phyloP scores from a whole-genome alignment of 2,797 vertebrate species.

The Phrynocephalus forsythii region DNA sequence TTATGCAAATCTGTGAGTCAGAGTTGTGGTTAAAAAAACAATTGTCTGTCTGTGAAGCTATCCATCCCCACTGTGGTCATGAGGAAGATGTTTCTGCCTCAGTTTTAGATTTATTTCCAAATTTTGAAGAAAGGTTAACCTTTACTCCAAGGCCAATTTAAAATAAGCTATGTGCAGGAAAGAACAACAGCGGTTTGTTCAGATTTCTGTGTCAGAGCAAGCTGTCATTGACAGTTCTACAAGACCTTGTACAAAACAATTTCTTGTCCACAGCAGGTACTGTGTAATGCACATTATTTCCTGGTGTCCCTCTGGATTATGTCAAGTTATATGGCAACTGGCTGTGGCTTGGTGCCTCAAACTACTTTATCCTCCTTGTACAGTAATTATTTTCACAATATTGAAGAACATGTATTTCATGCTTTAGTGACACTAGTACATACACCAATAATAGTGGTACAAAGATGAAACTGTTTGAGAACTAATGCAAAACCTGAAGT shows the following conservation, averaged over 20 bases:
- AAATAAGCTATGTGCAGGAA: too few relatives aligned
- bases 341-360: constrained; percentile 14
- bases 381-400: constrained; percentile 31
- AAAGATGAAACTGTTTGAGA: constrained; percentile 22
- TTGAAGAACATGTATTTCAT: constrained; percentile 5
- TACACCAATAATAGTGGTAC: constrained; percentile 16
- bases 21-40: background rate
- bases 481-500: background rate
- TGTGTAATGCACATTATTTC: constrained; percentile 8
- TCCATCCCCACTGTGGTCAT: too few relatives aligned
- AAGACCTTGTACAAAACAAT: background rate
- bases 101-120: too few relatives aligned
- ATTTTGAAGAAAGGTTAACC: too few relatives aligned
- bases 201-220: too few relatives aligned
- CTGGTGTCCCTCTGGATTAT: constrained; percentile 33
- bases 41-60: too few relatives aligned
- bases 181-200: too few relatives aligned
- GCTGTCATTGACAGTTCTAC: background rate
- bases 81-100: too few relatives aligned
- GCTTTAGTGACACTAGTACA: constrained; percentile 24
- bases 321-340: constrained; percentile 14
- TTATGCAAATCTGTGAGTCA: background rate
- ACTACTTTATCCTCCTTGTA: constrained; percentile 1
- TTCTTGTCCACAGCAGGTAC: background rate
- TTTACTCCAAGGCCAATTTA: too few relatives aligned